phyloP scores from a whole-genome alignment of 2,797 vertebrate genomes.

The Pteronotus mesoamericanus region DNA sequence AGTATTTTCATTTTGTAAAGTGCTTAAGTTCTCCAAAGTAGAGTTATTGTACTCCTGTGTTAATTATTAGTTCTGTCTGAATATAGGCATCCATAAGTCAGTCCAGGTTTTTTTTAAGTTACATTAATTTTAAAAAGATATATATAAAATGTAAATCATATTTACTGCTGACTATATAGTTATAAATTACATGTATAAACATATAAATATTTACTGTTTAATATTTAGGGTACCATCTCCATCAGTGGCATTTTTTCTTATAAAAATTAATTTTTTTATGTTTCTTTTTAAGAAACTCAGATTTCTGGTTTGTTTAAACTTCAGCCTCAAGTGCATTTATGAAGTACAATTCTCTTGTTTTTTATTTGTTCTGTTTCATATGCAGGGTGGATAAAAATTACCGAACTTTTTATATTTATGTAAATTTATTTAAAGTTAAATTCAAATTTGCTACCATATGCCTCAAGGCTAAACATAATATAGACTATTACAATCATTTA shows the following conservation, averaged over 20 bases:
- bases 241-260: background rate
- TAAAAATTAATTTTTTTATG: background rate
- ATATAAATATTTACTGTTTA: conserved; percentile 1
- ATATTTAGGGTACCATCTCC: background rate
- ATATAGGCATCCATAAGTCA: background rate
- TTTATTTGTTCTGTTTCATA: conserved; percentile 70
- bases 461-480: conserved; percentile 83
- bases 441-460: conserved; percentile 84
- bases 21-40: background rate
- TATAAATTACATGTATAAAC: background rate
- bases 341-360: conserved; percentile 65
- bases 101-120: background rate
- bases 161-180: conserved; percentile 2
- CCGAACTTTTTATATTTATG: conserved; percentile 81
- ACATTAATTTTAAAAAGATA: background rate
- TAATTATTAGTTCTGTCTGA: background rate
- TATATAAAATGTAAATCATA: conserved; percentile 14
- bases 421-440: conserved; percentile 84
- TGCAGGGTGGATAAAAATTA: conserved; percentile 76
- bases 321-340: conserved; percentile 15
- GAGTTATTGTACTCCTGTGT: background rate
- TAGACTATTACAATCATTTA: conserved; percentile 85
- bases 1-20: background rate
- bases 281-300: conserved; percentile 37
- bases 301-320: conserved; percentile 22